phyloP scores from a whole-genome alignment of 2,113 vertebrate genomes.

The Spea multiplicata region DNA sequence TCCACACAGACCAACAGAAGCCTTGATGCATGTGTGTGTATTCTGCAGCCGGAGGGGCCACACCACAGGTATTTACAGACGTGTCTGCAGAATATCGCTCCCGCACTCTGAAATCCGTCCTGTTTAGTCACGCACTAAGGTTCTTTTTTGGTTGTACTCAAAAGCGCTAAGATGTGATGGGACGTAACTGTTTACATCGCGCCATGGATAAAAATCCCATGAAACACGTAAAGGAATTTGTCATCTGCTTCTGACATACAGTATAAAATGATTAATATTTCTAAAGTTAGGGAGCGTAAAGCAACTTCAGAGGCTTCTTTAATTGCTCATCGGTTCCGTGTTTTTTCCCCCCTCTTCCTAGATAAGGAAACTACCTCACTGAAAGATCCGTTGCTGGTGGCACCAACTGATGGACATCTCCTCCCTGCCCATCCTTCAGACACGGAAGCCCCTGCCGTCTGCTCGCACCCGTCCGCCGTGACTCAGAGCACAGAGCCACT shows the following conservation, averaged over 20 bases:
- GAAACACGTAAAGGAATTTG: no score
- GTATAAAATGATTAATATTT: no score
- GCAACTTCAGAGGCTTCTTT: no score
- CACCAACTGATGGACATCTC: constrained; percentile 73
- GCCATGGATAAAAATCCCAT: no score
- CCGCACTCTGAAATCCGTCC: no score
- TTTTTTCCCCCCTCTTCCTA: constrained; percentile 50
- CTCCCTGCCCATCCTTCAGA: constrained; percentile 69
- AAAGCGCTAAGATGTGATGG: no score
- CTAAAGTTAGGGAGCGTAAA: no score
- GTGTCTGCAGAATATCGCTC: no score
- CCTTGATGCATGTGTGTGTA: constrained; percentile 96
- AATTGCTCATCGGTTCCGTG: not conserved
- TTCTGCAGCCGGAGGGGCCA: constrained; percentile 92
- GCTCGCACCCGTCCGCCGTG: constrained; percentile 54
- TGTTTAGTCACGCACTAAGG: no score
- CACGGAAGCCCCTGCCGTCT: constrained; percentile 65
- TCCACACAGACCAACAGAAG: constrained; percentile 90
- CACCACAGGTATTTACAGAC: constrained; percentile 85
- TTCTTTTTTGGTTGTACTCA: no score
- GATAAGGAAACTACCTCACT: constrained; percentile 98
- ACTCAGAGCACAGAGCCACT: constrained; percentile 52
- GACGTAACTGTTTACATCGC: no score
- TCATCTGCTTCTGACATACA: no score
- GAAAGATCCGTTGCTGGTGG: constrained; percentile 74